Evolutionary conservation across 2,888 invertebrate genomes (phyloP).

Genomic region (Gortyna flavago): DNA sequence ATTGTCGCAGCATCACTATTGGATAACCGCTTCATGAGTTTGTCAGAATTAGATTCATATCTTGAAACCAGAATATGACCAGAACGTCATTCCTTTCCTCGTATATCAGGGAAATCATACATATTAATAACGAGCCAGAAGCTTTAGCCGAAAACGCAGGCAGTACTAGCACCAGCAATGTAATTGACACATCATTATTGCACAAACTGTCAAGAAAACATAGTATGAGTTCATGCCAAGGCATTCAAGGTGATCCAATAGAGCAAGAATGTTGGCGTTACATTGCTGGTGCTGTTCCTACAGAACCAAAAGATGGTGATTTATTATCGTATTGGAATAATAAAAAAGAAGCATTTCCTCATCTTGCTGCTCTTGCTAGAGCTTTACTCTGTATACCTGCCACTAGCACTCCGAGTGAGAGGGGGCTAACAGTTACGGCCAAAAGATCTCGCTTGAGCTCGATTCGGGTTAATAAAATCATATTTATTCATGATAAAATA

Average conservation of each 20-base stretch:
- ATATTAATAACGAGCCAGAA: not conserved
- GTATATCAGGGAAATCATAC: not conserved
- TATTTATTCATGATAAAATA: too few relatives aligned
- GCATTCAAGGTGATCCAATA: not conserved
- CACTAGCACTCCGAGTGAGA: too few relatives aligned
- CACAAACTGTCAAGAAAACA: not conserved
- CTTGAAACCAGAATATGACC: too few relatives aligned
- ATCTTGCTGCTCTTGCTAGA: slow-evolving; percentile 1
- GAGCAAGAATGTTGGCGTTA: too few relatives aligned
- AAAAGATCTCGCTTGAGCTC: too few relatives aligned
- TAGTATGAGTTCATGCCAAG: too few relatives aligned
- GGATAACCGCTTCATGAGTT: too few relatives aligned
- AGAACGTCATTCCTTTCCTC: not conserved
- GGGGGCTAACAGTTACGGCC: too few relatives aligned
- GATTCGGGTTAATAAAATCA: too few relatives aligned
- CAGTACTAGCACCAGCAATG: not conserved
- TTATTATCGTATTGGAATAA: not conserved
- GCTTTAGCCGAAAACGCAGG: not conserved
- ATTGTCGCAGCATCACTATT: not conserved
- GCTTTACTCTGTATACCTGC: not conserved
- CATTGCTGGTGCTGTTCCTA: too few relatives aligned
- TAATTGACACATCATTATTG: not conserved
- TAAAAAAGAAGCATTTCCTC: not conserved
- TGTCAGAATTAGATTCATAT: too few relatives aligned
- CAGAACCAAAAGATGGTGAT: too few relatives aligned